Conservation (phyloP, 2,113 vertebrate species). For the Myrmophylax atrothorax region DNA sequence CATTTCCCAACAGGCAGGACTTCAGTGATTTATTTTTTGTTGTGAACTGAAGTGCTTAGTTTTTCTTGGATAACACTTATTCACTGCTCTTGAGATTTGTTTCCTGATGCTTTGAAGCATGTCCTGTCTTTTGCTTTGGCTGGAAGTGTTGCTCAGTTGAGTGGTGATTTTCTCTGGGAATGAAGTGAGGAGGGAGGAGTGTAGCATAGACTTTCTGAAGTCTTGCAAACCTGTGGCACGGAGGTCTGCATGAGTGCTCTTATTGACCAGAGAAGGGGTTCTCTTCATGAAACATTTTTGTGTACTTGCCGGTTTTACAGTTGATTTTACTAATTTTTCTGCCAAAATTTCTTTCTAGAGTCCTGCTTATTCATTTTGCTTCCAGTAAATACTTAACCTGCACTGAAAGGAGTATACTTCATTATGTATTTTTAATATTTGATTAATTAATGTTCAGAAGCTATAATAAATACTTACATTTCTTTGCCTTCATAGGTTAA, state of each 20-base stretch:
- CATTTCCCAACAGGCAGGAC: constrained; percentile 3
- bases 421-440: background rate
- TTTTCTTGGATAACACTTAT: background rate
- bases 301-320: background rate
- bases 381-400: background rate
- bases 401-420: background rate
- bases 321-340: background rate
- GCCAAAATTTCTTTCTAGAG: background rate
- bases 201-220: background rate
- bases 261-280: background rate
- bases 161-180: background rate
- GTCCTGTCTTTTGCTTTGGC: background rate
- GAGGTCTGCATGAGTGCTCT: background rate
- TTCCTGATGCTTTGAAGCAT: background rate
- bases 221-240: background rate
- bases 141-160: background rate
- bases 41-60: background rate
- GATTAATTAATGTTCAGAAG: background rate
- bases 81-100: background rate
- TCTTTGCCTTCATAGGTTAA: background rate
- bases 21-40: constrained; percentile 8
- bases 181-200: background rate
- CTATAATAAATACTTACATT: background rate
- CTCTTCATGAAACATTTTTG: background rate
- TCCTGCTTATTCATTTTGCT: background rate